Percentiles rank a stretch among this genome's conserved stretches.
Evolutionary conservation across 2,888 invertebrate species (phyloP).

Genomic region (Aethes cnicana): DNA sequence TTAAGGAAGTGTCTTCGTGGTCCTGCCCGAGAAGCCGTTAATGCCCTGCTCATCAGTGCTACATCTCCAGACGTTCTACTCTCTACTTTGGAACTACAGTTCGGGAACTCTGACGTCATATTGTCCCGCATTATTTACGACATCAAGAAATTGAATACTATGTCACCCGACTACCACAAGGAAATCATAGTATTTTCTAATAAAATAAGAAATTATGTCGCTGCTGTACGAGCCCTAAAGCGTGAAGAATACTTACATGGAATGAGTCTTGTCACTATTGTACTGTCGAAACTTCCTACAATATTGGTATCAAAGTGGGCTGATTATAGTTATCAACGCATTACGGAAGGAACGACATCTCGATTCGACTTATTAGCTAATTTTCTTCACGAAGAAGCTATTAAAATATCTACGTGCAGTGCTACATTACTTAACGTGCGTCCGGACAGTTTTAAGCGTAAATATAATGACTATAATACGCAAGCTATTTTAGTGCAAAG

Average conservation of each 20-base stretch:
- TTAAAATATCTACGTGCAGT: slow-evolving; percentile 2
- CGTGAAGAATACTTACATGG: slow-evolving; percentile 13
- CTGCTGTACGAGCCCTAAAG: slow-evolving; percentile 2
- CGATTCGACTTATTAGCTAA: neutral
- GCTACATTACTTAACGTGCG: neutral
- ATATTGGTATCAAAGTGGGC: slow-evolving; percentile 14
- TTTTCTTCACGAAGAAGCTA: slow-evolving; percentile 3
- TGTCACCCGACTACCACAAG: slow-evolving; percentile 1
- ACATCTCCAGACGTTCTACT: neutral
- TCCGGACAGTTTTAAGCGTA: neutral
- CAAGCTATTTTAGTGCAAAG: no score
- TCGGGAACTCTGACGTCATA: neutral
- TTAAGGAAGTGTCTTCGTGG: neutral
- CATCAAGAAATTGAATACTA: neutral
- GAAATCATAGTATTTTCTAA: slow-evolving; percentile 4
- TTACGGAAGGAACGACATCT: neutral
- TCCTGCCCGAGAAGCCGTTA: neutral
- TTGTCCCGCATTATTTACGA: neutral
- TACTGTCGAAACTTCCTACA: slow-evolving; percentile 14
- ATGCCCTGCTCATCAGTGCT: neutral
- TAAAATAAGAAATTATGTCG: slow-evolving; percentile 12
- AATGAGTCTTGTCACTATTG: neutral
- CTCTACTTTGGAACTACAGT: neutral
- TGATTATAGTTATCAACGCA: neutral
- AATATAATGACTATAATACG: no score